These are phyloP conservation scores for Drosophila aldrichi DNA, from an alignment of 2,888 invertebrate species.

Conservation along the genomic window DNA sequence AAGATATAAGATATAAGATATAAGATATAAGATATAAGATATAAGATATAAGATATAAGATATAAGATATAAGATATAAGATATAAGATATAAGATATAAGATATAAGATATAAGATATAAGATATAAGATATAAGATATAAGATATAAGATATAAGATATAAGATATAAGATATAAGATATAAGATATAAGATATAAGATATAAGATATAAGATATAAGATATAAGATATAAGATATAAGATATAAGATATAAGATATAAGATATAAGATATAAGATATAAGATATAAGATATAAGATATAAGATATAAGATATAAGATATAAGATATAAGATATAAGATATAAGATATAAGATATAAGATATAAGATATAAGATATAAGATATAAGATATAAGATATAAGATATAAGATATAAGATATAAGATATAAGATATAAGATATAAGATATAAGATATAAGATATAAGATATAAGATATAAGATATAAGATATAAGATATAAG, in stretches of 20 bases:
- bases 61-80: slow-evolving; percentile 9
- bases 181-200: slow-evolving; percentile 4
- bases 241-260: slow-evolving; percentile 8
- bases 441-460: slow-evolving; percentile 10
- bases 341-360: slow-evolving; percentile 4
- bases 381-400: slow-evolving; percentile 8
- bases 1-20: slow-evolving; percentile 11
- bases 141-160: slow-evolving; percentile 11
- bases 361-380: slow-evolving; percentile 9
- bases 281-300: slow-evolving; percentile 7
- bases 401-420: slow-evolving; percentile 8
- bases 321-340: slow-evolving; percentile 3
- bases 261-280: slow-evolving; percentile 4
- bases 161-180: slow-evolving; percentile 10
- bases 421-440: slow-evolving; percentile 6
- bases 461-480: slow-evolving; percentile 9
- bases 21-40: slow-evolving; percentile 10
- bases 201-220: slow-evolving; percentile 8
- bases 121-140: slow-evolving; percentile 8
- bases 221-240: slow-evolving; percentile 11
- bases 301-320: slow-evolving; percentile 4
- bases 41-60: slow-evolving; percentile 9
- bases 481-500: slow-evolving; percentile 3
- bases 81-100: slow-evolving; percentile 8
- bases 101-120: slow-evolving; percentile 7